A percentile compares a stretch with the other conserved stretches of the same genome.
Conservation (phyloP, 2,797 vertebrate species). For the Synanceia verrucosa region DNA sequence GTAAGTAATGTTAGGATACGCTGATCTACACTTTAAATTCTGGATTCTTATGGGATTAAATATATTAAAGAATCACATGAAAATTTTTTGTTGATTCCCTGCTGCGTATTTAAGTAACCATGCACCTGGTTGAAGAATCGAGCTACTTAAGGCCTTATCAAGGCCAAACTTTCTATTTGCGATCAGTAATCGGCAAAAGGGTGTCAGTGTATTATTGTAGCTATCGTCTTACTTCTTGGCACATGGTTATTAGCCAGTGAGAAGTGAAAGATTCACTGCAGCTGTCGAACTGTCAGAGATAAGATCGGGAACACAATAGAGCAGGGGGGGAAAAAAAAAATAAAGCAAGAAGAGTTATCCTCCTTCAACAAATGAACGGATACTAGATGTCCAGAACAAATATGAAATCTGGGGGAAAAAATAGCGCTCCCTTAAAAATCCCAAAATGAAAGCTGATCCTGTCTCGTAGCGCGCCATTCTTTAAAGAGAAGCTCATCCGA, state of each 20-base stretch:
- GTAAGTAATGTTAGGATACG: constrained; percentile 7
- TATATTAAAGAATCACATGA: constrained; percentile 40
- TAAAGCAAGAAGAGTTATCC: constrained; percentile 40
- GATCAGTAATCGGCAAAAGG: constrained; percentile 35
- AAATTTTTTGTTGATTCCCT: no score
- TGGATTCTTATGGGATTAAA: constrained; percentile 65
- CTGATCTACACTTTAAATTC: constrained; percentile 7
- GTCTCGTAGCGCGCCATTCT: constrained; percentile 45
- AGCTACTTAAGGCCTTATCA: constrained; percentile 17
- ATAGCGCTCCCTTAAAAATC: constrained; percentile 32
- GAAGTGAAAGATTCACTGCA: constrained; percentile 48
- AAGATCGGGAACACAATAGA: constrained; percentile 61
- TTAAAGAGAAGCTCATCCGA: constrained; percentile 58
- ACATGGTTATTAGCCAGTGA: constrained; percentile 55
- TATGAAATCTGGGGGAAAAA: constrained; percentile 17
- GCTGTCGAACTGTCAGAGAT: constrained; percentile 68
- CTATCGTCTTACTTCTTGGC: constrained; percentile 45
- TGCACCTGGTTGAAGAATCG: neutral
- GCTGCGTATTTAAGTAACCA: no score
- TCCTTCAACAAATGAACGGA: constrained; percentile 36
- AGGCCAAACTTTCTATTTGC: constrained; percentile 43
- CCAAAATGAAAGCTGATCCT: constrained; percentile 41
- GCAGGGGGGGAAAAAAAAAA: constrained; percentile 26
- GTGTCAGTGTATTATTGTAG: constrained; percentile 42
- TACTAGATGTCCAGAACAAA: constrained; percentile 33